Percentiles rank a stretch among this genome's conserved stretches.
Conservation (phyloP, 2,888 invertebrate species). For the Agapostemon virescens region DNA sequence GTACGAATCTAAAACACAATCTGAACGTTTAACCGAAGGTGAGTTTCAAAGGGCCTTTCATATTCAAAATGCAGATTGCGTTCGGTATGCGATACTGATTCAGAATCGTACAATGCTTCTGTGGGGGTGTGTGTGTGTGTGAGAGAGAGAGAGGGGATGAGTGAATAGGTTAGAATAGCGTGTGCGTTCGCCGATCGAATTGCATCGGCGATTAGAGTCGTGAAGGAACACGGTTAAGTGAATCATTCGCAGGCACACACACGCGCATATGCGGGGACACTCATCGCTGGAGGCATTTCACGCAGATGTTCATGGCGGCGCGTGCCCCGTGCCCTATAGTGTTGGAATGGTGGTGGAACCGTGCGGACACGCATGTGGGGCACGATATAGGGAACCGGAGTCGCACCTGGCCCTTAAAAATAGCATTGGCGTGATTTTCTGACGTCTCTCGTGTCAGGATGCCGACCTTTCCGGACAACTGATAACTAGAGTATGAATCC, state of each 20-base stretch:
- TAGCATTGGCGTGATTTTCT: slow-evolving; percentile 68
- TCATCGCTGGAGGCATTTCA: slow-evolving; percentile 58
- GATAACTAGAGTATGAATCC: neutral
- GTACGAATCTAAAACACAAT: neutral
- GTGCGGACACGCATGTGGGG: slow-evolving; percentile 17
- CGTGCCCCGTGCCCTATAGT: slow-evolving; percentile 70
- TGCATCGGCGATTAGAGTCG: slow-evolving; percentile 12
- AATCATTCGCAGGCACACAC: slow-evolving; percentile 41
- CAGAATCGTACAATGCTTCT: neutral
- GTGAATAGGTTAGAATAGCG: neutral
- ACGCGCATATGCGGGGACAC: slow-evolving; percentile 29
- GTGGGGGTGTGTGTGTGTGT: no score
- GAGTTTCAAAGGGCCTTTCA: neutral
- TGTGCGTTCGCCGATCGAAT: neutral
- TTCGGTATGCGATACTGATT: neutral
- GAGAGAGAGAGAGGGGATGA: neutral
- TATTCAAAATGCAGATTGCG: slow-evolving; percentile 6
- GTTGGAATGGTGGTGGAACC: slow-evolving; percentile 54
- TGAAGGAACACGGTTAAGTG: slow-evolving; percentile 20
- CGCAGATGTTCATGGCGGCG: slow-evolving; percentile 75
- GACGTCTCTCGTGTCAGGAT: slow-evolving; percentile 23
- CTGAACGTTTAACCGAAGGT: neutral
- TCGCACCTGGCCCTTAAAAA: slow-evolving; percentile 70
- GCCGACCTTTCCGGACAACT: neutral
- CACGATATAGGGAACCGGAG: slow-evolving; percentile 40